Base-by-base conservation (phyloP, 2,113 vertebrate species). In the Petrocephalus microphthalmus region DNA sequence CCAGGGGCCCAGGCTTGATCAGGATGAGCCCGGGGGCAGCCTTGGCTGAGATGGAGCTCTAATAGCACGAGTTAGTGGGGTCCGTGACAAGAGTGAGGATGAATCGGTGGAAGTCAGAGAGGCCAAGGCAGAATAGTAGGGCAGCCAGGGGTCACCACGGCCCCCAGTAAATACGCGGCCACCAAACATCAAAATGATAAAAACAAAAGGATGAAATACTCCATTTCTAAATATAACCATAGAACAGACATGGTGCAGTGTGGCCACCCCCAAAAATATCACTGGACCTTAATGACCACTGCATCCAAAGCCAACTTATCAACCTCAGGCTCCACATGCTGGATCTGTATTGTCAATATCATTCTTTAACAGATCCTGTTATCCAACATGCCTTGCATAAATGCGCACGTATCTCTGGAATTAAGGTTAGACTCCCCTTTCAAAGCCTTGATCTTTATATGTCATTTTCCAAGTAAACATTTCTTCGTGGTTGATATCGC, bases 11-110 rank as follows among this genome's bases (percentile, higher is more conserved):
- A 1, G 78, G 78, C 29, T 22, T 19, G 33, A 82, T 82, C 78
- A 1, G 78, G 19, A 82, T 22, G 20, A n/a, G 33, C 42, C 78
- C 7, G 78, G 37, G 37, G 33, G 42, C 19, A 47, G n/a, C 6
- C 19, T 13, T 17, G 29, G 17, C 42, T 3, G 78, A 82, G 78
- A 17, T 42, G 7, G 37, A 49, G 42, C 7, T n/a, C 42, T 82
- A 82, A 82, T 82, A 82, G 42, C 45, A 49, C 20, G 19, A 83
- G 78, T 83, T 42, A 49, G 81, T 3, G 81, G 81, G 20, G 42
- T 83, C 19, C 81, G 81, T 83, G 81, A 83, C 81, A 20, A 47
- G 81, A 49, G 81, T 83, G 81, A n/a, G 81, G 81, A 83, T 83
- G 81, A 83, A n/a, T 37, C 42, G 5, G 74, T 22, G 42, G 19